Conservation (phyloP, 1,140 invertebrate genomes). For the Proctacanthus coquilletti region DNA sequence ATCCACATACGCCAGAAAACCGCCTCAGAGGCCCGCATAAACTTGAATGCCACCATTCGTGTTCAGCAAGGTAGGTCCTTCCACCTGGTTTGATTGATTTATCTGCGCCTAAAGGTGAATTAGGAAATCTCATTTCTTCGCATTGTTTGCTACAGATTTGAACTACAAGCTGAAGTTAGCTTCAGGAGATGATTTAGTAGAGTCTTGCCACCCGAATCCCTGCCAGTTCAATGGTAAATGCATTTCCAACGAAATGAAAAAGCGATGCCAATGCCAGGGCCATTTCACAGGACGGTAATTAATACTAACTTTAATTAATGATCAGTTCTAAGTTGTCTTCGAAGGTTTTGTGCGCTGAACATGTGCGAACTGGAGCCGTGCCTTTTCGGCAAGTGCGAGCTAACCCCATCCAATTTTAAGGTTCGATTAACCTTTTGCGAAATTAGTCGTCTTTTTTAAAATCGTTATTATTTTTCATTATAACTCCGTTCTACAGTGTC, state of each 20-base stretch:
- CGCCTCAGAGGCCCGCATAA: slow-evolving; percentile 24
- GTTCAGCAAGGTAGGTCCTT: slow-evolving; percentile 21
- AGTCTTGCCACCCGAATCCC: slow-evolving; percentile 50
- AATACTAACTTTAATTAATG: neutral
- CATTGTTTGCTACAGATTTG: slow-evolving; percentile 31
- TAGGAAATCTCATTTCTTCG: neutral
- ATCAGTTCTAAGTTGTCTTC: neutral
- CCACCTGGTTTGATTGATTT: neutral
- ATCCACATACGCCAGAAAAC: slow-evolving; percentile 37
- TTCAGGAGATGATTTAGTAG: slow-evolving; percentile 36
- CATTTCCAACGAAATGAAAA: slow-evolving; percentile 32
- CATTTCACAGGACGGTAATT: slow-evolving; percentile 37
- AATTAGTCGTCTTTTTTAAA: neutral
- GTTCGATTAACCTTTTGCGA: slow-evolving; percentile 5
- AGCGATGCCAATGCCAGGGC: slow-evolving; percentile 45
- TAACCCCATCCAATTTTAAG: slow-evolving; percentile 34
- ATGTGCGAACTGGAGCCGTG: slow-evolving; percentile 56
- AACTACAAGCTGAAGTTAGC: slow-evolving; percentile 43
- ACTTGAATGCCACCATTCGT: slow-evolving; percentile 35
- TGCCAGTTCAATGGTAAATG: slow-evolving; percentile 51
- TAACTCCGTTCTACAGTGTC: slow-evolving; percentile 26
- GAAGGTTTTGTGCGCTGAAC: slow-evolving; percentile 47
- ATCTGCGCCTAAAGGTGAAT: neutral
- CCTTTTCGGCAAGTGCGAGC: slow-evolving; percentile 48
- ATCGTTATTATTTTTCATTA: neutral